These are phyloP conservation scores for Typhlomys cinereus DNA, from an alignment of 2,113 vertebrate genomes.

Conservation along the genomic window DNA sequence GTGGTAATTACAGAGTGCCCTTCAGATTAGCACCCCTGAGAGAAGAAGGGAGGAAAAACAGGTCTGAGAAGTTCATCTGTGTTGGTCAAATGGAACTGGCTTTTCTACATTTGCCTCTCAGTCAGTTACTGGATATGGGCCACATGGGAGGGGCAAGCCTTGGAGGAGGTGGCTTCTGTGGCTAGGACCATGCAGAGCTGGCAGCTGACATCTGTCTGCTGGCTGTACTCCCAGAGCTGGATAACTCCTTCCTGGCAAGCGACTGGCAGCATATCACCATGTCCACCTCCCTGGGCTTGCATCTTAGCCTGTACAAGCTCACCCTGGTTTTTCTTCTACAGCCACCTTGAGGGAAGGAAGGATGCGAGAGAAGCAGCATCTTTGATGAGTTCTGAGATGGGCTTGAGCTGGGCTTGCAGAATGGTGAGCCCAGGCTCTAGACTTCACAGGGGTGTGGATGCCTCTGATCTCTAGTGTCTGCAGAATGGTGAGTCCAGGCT, in stretches of 20 bases:
- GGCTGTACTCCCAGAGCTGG: not conserved
- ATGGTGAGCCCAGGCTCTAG: not conserved
- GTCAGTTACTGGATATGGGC: not conserved
- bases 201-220: not conserved
- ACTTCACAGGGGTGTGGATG: not conserved
- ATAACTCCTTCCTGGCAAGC: not conserved
- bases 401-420: no score
- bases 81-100: not conserved
- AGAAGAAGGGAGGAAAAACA: not conserved
- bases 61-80: no score
- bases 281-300: fast-evolving
- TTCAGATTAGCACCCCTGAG: not conserved
- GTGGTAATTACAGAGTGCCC: not conserved
- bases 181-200: not conserved
- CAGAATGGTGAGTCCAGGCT: not conserved
- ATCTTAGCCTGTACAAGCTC: not conserved
- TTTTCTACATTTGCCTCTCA: not conserved
- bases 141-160: no score
- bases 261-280: not conserved
- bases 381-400: not conserved
- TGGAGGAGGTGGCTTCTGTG: not conserved
- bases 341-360: fast-evolving
- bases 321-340: not conserved
- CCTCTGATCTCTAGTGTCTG: no score
- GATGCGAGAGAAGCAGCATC: no score